Base-by-base conservation (phyloP, 2,888 invertebrate genomes). In the Megalurothrips usitatus region DNA sequence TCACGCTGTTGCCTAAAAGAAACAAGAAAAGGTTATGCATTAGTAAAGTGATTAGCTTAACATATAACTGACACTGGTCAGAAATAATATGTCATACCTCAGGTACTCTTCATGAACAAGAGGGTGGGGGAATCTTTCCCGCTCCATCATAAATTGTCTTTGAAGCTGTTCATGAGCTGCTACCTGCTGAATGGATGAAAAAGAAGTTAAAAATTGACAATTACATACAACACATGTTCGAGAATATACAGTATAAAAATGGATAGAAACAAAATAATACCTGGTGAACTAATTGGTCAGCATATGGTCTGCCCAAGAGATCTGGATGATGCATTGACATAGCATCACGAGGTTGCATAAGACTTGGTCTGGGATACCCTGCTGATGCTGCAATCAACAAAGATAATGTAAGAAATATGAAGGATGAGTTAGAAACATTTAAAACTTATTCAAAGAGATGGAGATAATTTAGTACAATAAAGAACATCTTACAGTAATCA, bases 151-250 rank as follows among this genome's bases (percentile, higher is more conserved):
- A 88, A 96, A 90, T 86, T 96, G 95, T 84, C 96, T 91, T 88
- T 95, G 95, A 83, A 96, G 88, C 86, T 95, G 95, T 87, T 96
- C 96, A 86, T 95, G 95, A 83, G 95, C 94, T 63, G 93, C 93
- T 84, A 91, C 92, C 87, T 93, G 92, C 84, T 81, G 75, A 26
- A 58, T 58, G 17, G 6, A 4, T 58, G 0, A 82, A 58, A 78
- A 81, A 23, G 17, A 78, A 49, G 19, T n/a, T 12, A 6, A 26
- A 17, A 49, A 52, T 52, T 80, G 10, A 19, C 28, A 10, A 10
- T 23, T 11, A 28, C 34, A 28, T 23, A 34, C 19, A 10, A 14
- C 34, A 75, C n/a, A 17, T 11, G 68, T 19, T 14, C 14, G 19
- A 11, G 2, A 10, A 34, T 8, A 80, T 14, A n/a, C 14, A 17